Conservation (phyloP, 2,113 vertebrate species). For the Ameiurus melas region DNA sequence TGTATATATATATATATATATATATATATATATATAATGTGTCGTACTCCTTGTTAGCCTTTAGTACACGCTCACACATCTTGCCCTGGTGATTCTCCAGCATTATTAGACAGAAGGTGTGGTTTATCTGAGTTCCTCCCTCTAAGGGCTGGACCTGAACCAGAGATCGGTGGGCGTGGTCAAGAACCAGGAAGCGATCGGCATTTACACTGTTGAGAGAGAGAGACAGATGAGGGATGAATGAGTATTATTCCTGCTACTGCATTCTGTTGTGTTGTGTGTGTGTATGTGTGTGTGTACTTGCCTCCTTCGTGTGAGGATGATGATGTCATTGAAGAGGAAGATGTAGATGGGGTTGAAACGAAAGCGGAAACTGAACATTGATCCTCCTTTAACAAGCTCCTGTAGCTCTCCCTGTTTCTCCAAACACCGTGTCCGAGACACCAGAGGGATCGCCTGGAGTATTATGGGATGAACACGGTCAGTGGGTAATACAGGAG, state of each 20-base stretch:
- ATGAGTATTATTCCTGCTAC: not conserved
- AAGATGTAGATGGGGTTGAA: constrained; percentile 73
- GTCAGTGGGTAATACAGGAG: not conserved
- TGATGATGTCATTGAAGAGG: constrained; percentile 78
- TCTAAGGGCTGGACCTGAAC: constrained; percentile 66
- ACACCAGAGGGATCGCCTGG: constrained; percentile 77
- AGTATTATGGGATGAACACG: not conserved
- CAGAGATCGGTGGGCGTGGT: constrained; percentile 78
- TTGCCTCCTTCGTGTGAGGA: constrained; percentile 73
- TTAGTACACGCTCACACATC: constrained; percentile 69
- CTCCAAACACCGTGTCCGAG: constrained; percentile 72
- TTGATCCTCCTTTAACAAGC: constrained; percentile 66
- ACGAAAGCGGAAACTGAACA: constrained; percentile 71
- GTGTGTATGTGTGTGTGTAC: not conserved
- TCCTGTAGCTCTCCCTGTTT: constrained; percentile 75
- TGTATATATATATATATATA: no score
- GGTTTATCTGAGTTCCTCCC: constrained; percentile 52
- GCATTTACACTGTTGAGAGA: constrained; percentile 53
- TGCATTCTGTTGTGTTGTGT: not conserved
- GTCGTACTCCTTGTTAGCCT: constrained; percentile 66
- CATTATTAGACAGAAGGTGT: constrained; percentile 72
- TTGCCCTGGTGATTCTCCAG: constrained; percentile 78
- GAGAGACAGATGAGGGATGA: not conserved
- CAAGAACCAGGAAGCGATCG: constrained; percentile 72
- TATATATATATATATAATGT: no score